Conservation (phyloP, 2,888 invertebrate species). For the Pyralis farinalis region DNA sequence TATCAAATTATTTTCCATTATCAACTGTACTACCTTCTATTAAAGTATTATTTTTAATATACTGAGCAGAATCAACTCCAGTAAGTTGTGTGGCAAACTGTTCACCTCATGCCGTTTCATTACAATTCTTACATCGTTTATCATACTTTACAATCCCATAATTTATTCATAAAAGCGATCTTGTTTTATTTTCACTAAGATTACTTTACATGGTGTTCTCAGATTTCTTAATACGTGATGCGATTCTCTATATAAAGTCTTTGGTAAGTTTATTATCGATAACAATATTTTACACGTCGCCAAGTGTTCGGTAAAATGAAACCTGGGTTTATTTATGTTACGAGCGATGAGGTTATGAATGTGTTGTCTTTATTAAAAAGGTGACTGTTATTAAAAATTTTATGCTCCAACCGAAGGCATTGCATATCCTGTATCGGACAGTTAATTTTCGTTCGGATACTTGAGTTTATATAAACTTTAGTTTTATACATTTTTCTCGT, state of each 20-base stretch:
- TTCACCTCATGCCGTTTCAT: conserved; percentile 68
- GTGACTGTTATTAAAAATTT: conserved; percentile 27
- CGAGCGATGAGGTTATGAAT: conserved; percentile 33
- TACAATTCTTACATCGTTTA: conserved; percentile 75
- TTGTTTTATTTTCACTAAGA: conserved; percentile 66
- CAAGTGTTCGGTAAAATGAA: conserved; percentile 60
- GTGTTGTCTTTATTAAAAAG: conserved; percentile 44
- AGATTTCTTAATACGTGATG: conserved; percentile 71
- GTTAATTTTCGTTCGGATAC: conserved; percentile 18
- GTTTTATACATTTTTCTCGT: too few relatives aligned
- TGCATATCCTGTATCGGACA: conserved; percentile 38
- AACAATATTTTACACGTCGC: conserved; percentile 75
- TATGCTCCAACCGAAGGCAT: conserved; percentile 27
- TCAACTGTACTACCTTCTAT: conserved; percentile 31
- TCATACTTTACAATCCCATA: conserved; percentile 78
- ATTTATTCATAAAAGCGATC: conserved; percentile 71
- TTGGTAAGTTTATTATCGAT: conserved; percentile 66
- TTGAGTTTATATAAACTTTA: not conserved
- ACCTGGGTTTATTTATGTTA: conserved; percentile 56
- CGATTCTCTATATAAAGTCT: conserved; percentile 55
- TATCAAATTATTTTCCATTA: conserved; percentile 32
- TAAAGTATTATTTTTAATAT: conserved; percentile 26
- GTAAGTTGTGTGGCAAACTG: conserved; percentile 37
- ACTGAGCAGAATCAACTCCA: conserved; percentile 20
- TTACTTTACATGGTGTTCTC: conserved; percentile 71